Evolutionary conservation across 2,797 vertebrate species (phyloP), one percentile per base, ranked within the genome.

Genomic region (Anabacerthia variegaticeps): DNA sequence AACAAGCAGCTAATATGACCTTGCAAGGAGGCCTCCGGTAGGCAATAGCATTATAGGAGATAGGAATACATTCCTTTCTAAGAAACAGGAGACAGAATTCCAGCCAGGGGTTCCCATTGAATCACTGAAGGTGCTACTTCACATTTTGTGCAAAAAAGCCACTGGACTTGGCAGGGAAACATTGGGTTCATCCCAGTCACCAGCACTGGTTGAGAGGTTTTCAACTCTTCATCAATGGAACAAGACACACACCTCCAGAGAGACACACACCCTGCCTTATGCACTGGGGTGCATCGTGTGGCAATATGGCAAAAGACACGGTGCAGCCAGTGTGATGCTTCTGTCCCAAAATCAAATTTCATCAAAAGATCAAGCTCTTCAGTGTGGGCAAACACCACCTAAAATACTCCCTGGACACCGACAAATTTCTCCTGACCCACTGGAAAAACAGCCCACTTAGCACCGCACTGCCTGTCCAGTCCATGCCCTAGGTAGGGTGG

Each of bases 311-410:
- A 71, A 49, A 79, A 92, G 17, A 51, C 6, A 30, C 16, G 7
- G 5, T 3, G 1, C 0, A 0, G 19, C 2, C 8, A 1, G 10
- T 3, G 7, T 4, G 14, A 4, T 44, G 3, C 14, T 62, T 69
- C 36, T 83, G 19, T 37, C n/a, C 36, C 36, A 21, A 62, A 17
- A 32, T 14, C 18, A 54, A 76, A 82, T 34, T 69, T 58, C 71
- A 87, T 9, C 36, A 58, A 32, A 65, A 58, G 16, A 61, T 24
- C 19, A 21, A 79, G 28, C 9, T 69, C 39, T 67, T 56, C 52
- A 49, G 8, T 2, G 12, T 6, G 12, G 17, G 8, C 54, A 87
- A 18, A 9, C 12, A 43, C 5, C 32, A 74, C 22, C n/a, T 32
- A 56, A 85, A 92, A 86, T 12, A 30, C 5, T 85, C 24, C 37